These are phyloP conservation scores for Myrmecophaga tridactyla DNA, from an alignment of 2,113 vertebrate genomes.

Conservation along the genomic window DNA sequence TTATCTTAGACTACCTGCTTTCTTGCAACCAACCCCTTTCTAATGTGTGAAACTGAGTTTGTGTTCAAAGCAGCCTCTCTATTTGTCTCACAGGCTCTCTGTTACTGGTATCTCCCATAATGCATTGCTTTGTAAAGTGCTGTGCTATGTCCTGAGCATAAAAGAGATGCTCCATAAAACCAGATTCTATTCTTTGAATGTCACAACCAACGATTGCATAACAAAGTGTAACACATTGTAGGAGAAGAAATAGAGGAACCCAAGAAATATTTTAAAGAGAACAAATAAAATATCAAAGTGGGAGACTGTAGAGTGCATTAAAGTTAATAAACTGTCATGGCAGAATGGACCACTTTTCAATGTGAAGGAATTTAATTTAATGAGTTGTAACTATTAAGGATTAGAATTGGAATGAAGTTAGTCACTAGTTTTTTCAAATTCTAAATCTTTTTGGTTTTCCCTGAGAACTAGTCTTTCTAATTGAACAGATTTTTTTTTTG, in stretches of 20 bases:
- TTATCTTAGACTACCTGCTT: slow-evolving; percentile 43
- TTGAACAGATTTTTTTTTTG: slow-evolving; percentile 61
- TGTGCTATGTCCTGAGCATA: slow-evolving; percentile 37
- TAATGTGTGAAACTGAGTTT: slow-evolving; percentile 20
- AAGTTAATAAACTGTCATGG: slow-evolving; percentile 81
- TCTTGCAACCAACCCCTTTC: background rate
- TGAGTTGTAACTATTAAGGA: slow-evolving; percentile 75
- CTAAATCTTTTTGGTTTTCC: slow-evolving; percentile 66
- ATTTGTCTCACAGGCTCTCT: background rate
- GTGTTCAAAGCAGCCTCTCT: slow-evolving; percentile 57
- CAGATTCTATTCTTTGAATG: slow-evolving; percentile 56
- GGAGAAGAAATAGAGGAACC: slow-evolving; percentile 50
- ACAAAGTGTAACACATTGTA: slow-evolving; percentile 56
- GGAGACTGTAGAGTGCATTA: slow-evolving; percentile 73
- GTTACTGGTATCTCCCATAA: background rate
- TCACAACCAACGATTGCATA: slow-evolving; percentile 68
- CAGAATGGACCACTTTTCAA: slow-evolving; percentile 73
- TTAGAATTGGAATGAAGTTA: slow-evolving; percentile 73
- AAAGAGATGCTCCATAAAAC: slow-evolving; percentile 59
- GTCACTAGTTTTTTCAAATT: slow-evolving; percentile 75
- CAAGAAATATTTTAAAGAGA: slow-evolving; percentile 75
- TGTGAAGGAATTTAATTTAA: slow-evolving; percentile 79
- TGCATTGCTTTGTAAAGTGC: slow-evolving; percentile 59
- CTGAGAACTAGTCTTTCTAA: slow-evolving; percentile 72
- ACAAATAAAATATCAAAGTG: slow-evolving; percentile 77